Conservation (phyloP, 2,113 vertebrate species). For the Catharus bicknelli region DNA sequence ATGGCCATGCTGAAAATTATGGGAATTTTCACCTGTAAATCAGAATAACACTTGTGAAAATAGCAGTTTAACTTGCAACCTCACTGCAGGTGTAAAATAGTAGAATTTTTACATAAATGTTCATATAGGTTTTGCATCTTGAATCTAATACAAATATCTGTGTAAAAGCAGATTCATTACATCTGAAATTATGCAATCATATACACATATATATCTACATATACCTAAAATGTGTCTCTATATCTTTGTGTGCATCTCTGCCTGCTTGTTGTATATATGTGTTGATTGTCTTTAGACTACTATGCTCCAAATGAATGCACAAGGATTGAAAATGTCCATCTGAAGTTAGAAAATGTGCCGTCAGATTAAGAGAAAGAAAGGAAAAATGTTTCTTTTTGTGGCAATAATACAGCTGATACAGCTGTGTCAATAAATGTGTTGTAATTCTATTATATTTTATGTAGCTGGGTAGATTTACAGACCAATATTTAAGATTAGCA, state of each 20-base stretch:
- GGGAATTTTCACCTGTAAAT: background rate
- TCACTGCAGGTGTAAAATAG: background rate
- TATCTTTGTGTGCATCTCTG: background rate
- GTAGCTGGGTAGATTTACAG: background rate
- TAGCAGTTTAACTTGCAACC: rapidly evolving
- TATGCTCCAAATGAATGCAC: background rate
- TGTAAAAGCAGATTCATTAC: background rate
- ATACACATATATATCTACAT: background rate
- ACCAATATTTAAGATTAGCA: background rate
- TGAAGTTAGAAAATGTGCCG: background rate
- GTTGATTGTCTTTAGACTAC: background rate
- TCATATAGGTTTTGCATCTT: background rate
- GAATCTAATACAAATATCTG: background rate
- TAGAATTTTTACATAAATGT: background rate
- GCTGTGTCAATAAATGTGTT: background rate
- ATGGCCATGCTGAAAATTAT: background rate
- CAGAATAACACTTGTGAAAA: background rate
- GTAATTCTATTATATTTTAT: background rate
- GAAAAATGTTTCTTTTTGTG: background rate
- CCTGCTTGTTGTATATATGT: background rate
- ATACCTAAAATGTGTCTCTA: background rate
- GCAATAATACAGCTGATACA: background rate
- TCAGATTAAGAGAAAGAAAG: background rate
- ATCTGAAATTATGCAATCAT: background rate
- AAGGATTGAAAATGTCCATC: background rate